These are phyloP conservation scores for Ianthella basta DNA, from an alignment of 37 sponge, comb jelly and placozoan genomes.

Conservation along the genomic window DNA sequence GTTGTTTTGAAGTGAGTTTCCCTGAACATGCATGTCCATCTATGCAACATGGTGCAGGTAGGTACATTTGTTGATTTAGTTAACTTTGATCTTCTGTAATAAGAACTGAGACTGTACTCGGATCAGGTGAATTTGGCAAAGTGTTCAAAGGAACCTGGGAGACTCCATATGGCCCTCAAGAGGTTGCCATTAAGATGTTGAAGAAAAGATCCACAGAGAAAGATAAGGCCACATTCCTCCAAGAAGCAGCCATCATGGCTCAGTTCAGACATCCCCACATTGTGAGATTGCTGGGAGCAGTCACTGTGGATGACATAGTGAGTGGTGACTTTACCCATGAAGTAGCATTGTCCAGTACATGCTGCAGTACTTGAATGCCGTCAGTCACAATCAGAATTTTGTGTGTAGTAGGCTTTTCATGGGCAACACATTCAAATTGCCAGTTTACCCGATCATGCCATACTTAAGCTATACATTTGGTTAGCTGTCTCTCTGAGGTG, in stretches of 20 bases:
- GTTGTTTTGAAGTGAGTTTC: conserved; percentile 4
- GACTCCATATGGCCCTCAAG: conserved; percentile 9
- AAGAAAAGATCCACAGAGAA: background rate
- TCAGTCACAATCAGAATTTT: no score
- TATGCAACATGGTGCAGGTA: no score
- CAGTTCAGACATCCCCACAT: conserved; percentile 43
- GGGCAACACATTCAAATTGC: no score
- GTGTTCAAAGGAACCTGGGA: conserved; percentile 43
- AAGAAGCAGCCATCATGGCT: conserved; percentile 44
- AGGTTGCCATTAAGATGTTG: conserved; percentile 43
- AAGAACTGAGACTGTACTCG: background rate
- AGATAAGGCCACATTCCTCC: conserved; percentile 21
- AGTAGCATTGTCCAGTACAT: no score
- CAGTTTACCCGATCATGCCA: no score
- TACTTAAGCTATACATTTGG: no score
- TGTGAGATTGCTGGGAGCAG: conserved; percentile 28
- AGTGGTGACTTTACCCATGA: no score
- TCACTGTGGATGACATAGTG: conserved; percentile 28
- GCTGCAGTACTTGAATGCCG: no score
- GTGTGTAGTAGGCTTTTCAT: no score
- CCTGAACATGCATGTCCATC: background rate
- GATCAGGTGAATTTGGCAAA: conserved; percentile 37
- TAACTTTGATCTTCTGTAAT: no score
- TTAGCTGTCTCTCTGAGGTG: no score
- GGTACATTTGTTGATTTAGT: no score